Evolutionary conservation across 2,888 invertebrate species (phyloP), one percentile per base, ranked within the genome.

Genomic region (Trichacis sp.): DNA sequence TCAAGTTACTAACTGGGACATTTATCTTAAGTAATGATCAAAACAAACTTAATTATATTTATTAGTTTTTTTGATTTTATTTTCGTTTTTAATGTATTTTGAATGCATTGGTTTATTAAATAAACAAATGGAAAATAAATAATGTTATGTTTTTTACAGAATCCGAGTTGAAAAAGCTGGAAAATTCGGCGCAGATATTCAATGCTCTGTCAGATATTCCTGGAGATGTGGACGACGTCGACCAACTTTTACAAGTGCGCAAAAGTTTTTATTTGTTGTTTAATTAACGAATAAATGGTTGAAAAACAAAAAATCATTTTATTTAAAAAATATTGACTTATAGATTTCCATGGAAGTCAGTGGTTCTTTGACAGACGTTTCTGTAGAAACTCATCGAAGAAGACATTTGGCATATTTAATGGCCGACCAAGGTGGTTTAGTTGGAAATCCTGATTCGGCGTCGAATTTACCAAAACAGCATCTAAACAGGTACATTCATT

Each of bases 131-230:
- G 24, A 24, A 24, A 24, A 24, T 24, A n/a, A n/a, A n/a, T n/a
- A n/a, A n/a, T n/a, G n/a, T n/a, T n/a, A 43, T 33, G 8, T 55
- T 15, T n/a, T 70, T 84, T 76, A 67, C 85, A 88, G 95, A 95
- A 80, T 87, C 89, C 6, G 92, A 94, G 78, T 88, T 98, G 56
- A 91, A 92, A 73, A 89, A 91, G 71, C 87, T 96, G 72, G 96
- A 97, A 77, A 97, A 97, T 85, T 97, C 98, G 0, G 98, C 98
- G 9, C 96, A 97, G 86, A 97, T 99, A 78, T 99, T 99, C 84
- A 98, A 98, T 85, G 94, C 96, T 1, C 87, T 99, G 1, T 97
- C 97, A 14, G 96, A 97, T 83, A 94, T 98, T 79, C 98, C 98
- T 38, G 95, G 96, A 12, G 93, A 93, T 85, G 92, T 97, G 62